phyloP scores from a whole-genome alignment of 2,797 vertebrate genomes.

The Anabas testudineus region DNA sequence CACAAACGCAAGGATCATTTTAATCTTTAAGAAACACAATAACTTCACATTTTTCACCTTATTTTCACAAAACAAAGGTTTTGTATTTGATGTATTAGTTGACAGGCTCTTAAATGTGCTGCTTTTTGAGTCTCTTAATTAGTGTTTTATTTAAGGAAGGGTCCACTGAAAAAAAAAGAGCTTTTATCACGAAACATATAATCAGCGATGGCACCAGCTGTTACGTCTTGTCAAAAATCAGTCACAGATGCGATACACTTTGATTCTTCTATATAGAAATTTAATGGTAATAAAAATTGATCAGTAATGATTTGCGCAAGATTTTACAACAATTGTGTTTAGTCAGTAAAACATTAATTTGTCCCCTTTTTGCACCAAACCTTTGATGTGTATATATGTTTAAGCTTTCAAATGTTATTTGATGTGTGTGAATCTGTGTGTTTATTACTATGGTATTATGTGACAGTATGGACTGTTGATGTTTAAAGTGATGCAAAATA shows the following conservation, averaged over 20 bases:
- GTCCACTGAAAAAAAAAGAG: too few relatives aligned
- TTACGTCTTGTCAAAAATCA: too few relatives aligned
- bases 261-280: neutral
- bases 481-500: conserved; percentile 44
- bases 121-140: neutral
- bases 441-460: conserved; percentile 9
- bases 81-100: neutral
- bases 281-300: neutral
- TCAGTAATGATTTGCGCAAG: neutral
- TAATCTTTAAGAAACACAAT: too few relatives aligned
- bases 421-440: conserved; percentile 18
- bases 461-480: conserved; percentile 7
- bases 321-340: neutral
- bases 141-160: neutral
- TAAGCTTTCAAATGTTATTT: neutral
- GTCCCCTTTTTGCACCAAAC: neutral
- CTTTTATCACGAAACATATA: too few relatives aligned
- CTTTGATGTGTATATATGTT: neutral
- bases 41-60: too few relatives aligned
- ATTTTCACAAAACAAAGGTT: neutral
- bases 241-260: neutral
- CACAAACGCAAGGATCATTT: neutral
- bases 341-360: too few relatives aligned
- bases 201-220: too few relatives aligned
- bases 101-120: neutral